These are phyloP conservation scores for Cremastinae sp. DNA, from an alignment of 2,888 invertebrate species.

Conservation along the genomic window DNA sequence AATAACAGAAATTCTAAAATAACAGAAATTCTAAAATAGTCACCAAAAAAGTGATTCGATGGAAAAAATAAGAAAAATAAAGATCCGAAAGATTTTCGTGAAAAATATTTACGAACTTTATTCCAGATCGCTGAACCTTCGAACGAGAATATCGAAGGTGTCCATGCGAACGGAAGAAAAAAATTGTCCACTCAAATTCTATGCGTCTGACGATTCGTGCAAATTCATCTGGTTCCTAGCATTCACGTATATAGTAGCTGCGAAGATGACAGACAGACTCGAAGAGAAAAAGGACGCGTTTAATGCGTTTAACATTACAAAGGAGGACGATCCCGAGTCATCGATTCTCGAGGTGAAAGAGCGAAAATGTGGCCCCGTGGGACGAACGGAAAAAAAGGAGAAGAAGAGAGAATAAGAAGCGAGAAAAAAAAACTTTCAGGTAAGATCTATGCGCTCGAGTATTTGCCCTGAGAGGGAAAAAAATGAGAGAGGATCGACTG, in stretches of 20 bases:
- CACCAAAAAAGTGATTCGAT: too few species aligned
- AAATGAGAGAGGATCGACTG: conserved; percentile 31
- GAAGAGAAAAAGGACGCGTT: conserved; percentile 67
- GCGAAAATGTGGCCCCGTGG: conserved; percentile 65
- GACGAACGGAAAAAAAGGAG: conserved; percentile 30
- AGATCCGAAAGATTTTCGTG: too few species aligned
- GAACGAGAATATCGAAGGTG: conserved; percentile 13
- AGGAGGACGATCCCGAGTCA: conserved; percentile 75
- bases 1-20: background rate
- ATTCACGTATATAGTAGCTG: conserved; percentile 31
- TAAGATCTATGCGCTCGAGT: conserved; percentile 34
- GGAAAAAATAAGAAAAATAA: too few species aligned
- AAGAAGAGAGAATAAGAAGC: conserved; percentile 33
- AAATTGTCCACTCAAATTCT: conserved; percentile 36
- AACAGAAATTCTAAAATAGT: too few species aligned
- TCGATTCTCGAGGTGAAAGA: conserved; percentile 71
- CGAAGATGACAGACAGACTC: conserved; percentile 1
- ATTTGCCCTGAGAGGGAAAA: conserved; percentile 41
- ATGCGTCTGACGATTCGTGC: conserved; percentile 37
- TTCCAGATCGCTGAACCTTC: background rate
- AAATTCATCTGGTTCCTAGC: conserved; percentile 17
- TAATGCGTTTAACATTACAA: conserved; percentile 77
- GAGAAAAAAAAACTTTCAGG: conserved; percentile 53
- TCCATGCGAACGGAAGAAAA: conserved; percentile 45
- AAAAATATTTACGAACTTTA: too few species aligned